These are phyloP conservation scores for Diprion similis DNA, from an alignment of 1,140 invertebrate genomes.

Conservation along the genomic window DNA sequence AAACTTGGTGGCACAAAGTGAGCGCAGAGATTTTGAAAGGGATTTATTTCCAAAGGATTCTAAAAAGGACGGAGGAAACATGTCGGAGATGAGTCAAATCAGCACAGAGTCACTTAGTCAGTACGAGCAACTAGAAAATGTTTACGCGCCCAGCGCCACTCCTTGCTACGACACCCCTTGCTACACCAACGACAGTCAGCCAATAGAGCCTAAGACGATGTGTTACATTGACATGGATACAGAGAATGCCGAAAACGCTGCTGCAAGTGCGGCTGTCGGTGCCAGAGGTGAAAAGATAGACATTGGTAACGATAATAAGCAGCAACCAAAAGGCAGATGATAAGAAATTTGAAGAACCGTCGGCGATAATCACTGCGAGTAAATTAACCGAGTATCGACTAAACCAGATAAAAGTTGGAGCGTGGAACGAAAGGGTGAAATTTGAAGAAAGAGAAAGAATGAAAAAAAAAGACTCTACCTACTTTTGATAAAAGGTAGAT, in stretches of 20 bases:
- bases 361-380: neutral
- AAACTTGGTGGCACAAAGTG: constrained; percentile 51
- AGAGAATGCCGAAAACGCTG: neutral
- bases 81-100: constrained; percentile 50
- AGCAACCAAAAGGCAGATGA: neutral
- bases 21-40: constrained; percentile 46
- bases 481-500: too few relatives aligned
- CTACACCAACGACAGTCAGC: constrained; percentile 42
- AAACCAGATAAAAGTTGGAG: neutral
- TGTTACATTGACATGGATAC: constrained; percentile 40
- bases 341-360: neutral
- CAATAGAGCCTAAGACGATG: constrained; percentile 40
- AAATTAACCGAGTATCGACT: neutral
- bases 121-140: constrained; percentile 62
- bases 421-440: too few relatives aligned
- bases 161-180: constrained; percentile 62
- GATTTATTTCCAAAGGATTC: constrained; percentile 44
- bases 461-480: too few relatives aligned
- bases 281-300: neutral
- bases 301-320: neutral
- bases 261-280: neutral
- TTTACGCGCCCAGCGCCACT: constrained; percentile 64
- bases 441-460: too few relatives aligned
- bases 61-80: constrained; percentile 30
- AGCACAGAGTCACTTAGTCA: constrained; percentile 51